Percentiles rank a stretch among this genome's conserved stretches.
Evolutionary conservation across 2,888 invertebrate genomes (phyloP).

Genomic region (Aspidiotus destructor): DNA sequence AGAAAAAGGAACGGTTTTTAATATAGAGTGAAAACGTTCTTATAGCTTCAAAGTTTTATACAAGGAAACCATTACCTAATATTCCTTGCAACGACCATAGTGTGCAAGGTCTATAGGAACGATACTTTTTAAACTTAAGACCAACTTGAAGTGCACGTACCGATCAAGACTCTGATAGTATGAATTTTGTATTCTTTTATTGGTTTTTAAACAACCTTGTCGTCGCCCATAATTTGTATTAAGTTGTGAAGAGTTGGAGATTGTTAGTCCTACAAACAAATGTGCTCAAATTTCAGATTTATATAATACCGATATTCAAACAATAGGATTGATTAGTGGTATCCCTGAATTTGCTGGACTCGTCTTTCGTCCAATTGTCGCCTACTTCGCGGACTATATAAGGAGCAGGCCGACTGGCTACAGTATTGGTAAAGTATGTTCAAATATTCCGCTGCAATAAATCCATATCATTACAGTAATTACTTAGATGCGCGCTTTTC

Average conservation of each 20-base stretch:
- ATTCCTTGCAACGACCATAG: too few relatives aligned
- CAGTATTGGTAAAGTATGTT: background rate
- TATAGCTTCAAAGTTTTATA: too few relatives aligned
- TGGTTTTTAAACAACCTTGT: too few relatives aligned
- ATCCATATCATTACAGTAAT: too few relatives aligned
- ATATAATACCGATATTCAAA: conserved; percentile 17
- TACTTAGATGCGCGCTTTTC: too few relatives aligned
- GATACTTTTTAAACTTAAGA: background rate
- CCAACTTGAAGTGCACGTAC: background rate
- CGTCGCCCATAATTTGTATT: too few relatives aligned
- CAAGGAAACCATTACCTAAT: too few relatives aligned
- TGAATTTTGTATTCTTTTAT: background rate
- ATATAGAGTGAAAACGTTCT: too few relatives aligned
- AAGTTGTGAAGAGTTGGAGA: too few relatives aligned
- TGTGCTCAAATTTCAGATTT: conserved; percentile 10
- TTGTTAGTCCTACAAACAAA: background rate
- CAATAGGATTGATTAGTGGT: conserved; percentile 7
- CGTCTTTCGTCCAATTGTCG: conserved; percentile 6
- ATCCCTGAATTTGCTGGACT: conserved; percentile 12
- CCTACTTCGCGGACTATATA: conserved; percentile 8
- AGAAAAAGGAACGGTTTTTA: too few relatives aligned
- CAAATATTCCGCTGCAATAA: too few relatives aligned
- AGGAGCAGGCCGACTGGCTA: background rate
- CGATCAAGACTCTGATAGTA: background rate
- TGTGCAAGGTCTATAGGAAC: too few relatives aligned